Evolutionary conservation across 2,113 vertebrate species (phyloP).

Genomic region (Rhynchopsitta pachyrhyncha): DNA sequence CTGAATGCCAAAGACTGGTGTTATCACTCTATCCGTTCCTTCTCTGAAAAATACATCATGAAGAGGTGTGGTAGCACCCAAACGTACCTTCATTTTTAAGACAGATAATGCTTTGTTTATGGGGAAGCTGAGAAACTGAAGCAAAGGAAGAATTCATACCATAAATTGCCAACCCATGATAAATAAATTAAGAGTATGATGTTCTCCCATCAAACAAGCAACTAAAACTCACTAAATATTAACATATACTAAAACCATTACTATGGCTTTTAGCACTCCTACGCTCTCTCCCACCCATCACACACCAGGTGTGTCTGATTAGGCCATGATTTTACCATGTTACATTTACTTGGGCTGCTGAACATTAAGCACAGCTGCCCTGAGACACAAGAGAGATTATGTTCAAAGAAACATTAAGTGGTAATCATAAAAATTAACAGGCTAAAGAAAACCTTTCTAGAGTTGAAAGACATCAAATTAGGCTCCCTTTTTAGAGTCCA

Average conservation of each 20-base stretch:
- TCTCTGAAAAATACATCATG: not conserved
- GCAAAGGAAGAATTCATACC: not conserved
- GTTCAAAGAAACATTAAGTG: not conserved
- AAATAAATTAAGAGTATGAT: not conserved
- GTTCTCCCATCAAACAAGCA: not conserved
- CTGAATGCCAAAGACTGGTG: not conserved
- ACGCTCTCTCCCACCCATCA: accelerated
- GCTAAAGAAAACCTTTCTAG: not conserved
- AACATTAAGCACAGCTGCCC: not conserved
- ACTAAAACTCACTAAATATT: not conserved
- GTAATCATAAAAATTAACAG: not conserved
- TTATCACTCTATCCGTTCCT: not conserved
- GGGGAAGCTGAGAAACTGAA: not conserved
- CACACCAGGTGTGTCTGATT: not conserved
- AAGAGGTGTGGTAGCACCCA: not conserved
- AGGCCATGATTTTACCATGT: not conserved
- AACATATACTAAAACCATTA: not conserved
- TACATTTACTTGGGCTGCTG: not conserved
- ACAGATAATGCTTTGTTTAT: not conserved
- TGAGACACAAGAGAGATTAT: not conserved
- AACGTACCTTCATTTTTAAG: not conserved
- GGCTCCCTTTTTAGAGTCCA: not conserved
- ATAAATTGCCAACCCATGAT: not conserved
- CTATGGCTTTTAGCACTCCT: not conserved
- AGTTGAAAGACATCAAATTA: not conserved